Percentiles rank a stretch among this genome's conserved stretches.
Conservation (phyloP, 2,113 vertebrate species). For the Cervus canadensis region DNA sequence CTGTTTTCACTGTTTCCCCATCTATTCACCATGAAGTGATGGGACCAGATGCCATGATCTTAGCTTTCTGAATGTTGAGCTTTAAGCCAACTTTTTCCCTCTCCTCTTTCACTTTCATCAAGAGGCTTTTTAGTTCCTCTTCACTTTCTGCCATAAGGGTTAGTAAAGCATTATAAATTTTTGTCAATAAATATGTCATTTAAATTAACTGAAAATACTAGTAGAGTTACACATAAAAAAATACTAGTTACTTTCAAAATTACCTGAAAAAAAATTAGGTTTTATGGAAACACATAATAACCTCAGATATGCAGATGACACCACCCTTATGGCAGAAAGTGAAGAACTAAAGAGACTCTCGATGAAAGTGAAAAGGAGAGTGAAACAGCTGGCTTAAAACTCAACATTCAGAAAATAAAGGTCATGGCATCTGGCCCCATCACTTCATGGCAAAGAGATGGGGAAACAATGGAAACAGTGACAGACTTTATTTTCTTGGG, state of each 20-base stretch:
- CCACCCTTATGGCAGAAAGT: not conserved
- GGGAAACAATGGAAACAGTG: not conserved
- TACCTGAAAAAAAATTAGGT: not conserved
- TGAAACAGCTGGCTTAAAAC: not conserved
- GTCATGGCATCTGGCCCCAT: not conserved
- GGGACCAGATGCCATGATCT: no score
- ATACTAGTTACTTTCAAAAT: not conserved
- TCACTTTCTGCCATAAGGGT: not conserved
- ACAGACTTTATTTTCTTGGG: not conserved
- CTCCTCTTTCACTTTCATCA: no score
- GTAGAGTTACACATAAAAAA: not conserved
- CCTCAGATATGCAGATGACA: not conserved
- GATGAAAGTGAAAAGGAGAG: not conserved
- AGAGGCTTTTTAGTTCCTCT: no score
- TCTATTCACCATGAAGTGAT: no score
- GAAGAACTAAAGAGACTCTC: not conserved
- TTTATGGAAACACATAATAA: not conserved
- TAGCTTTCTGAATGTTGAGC: no score
- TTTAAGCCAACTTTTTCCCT: no score
- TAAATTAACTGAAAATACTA: not conserved
- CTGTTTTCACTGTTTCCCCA: no score
- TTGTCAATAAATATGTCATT: not conserved
- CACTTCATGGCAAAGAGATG: not conserved
- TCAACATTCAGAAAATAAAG: not conserved
- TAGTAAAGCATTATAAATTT: not conserved